Conservation (phyloP, 2,113 vertebrate species). For the Platichthys stellatus region DNA sequence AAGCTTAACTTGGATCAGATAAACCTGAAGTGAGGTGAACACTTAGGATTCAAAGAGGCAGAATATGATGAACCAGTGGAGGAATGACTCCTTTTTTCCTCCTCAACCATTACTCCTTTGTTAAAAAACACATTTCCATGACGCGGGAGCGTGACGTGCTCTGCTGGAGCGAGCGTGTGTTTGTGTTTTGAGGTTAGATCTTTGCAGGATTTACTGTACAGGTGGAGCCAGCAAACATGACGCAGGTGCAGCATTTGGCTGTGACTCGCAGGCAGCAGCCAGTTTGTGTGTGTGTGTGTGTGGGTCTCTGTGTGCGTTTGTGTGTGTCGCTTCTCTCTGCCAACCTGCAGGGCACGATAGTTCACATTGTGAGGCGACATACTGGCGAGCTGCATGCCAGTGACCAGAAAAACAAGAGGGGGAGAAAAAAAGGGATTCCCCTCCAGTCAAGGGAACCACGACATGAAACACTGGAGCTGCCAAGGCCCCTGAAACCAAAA, state of each 20-base stretch:
- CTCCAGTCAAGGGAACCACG: constrained; percentile 57
- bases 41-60: neutral
- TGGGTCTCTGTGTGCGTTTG: neutral
- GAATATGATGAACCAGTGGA: neutral
- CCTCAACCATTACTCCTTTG: neutral
- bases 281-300: constrained; percentile 1
- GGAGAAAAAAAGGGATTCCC: constrained; percentile 42
- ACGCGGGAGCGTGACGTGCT: constrained; percentile 33
- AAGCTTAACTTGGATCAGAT: too few relatives aligned
- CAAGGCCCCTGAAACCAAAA: constrained; percentile 60
- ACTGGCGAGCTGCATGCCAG: constrained; percentile 57
- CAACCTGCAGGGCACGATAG: constrained; percentile 48
- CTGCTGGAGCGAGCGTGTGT: neutral
- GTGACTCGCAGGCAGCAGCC: constrained; percentile 14
- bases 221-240: constrained; percentile 62
- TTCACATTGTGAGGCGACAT: constrained; percentile 63
- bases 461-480: constrained; percentile 56
- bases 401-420: constrained; percentile 47
- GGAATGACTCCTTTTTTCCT: neutral
- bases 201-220: constrained; percentile 21
- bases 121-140: constrained; percentile 50
- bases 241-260: constrained; percentile 56
- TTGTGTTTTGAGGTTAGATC: neutral
- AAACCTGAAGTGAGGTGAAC: too few relatives aligned
- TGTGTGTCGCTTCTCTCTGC: constrained; percentile 15